These are phyloP conservation scores for Paramuricea clavata DNA, from an alignment of 92 coral and sea anemone genomes.

Conservation along the genomic window DNA sequence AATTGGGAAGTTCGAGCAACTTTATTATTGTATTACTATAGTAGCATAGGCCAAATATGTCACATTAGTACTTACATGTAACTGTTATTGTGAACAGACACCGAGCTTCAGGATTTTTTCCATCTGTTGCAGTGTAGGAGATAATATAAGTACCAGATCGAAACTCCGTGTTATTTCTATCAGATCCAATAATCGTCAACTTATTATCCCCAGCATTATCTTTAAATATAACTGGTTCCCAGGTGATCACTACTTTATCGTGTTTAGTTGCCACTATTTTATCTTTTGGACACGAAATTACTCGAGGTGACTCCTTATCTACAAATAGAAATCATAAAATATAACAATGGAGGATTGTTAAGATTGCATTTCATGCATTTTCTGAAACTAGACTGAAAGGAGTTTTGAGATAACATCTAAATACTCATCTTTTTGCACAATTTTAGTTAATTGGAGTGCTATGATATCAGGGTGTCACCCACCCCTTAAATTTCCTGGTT, in stretches of 20 bases:
- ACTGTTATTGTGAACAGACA: slow-evolving; percentile 81
- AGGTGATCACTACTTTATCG: slow-evolving; percentile 59
- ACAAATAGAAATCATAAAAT: background rate
- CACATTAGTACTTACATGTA: slow-evolving; percentile 72
- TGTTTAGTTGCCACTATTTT: slow-evolving; percentile 58
- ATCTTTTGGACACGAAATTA: slow-evolving; percentile 81
- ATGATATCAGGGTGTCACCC: too few relatives aligned
- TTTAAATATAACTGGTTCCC: slow-evolving; percentile 79
- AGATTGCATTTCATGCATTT: background rate
- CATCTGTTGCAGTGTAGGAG: slow-evolving; percentile 81
- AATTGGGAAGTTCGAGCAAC: too few relatives aligned
- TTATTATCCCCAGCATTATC: slow-evolving; percentile 79
- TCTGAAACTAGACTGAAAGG: background rate
- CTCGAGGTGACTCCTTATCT: slow-evolving; percentile 86
- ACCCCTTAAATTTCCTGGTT: too few relatives aligned
- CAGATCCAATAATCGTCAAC: slow-evolving; percentile 72
- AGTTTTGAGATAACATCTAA: background rate
- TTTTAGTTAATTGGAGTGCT: too few relatives aligned
- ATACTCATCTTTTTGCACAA: too few relatives aligned
- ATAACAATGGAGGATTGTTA: background rate
- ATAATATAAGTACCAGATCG: slow-evolving; percentile 71
- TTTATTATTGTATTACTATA: too few relatives aligned
- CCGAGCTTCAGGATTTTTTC: slow-evolving; percentile 60
- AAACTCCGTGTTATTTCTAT: slow-evolving; percentile 79
- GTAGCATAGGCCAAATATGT: too few relatives aligned